A percentile compares a stretch with the other conserved stretches of the same genome.
phyloP scores from a whole-genome alignment of 2,113 vertebrate species.

The Pseudonaja textilis region DNA sequence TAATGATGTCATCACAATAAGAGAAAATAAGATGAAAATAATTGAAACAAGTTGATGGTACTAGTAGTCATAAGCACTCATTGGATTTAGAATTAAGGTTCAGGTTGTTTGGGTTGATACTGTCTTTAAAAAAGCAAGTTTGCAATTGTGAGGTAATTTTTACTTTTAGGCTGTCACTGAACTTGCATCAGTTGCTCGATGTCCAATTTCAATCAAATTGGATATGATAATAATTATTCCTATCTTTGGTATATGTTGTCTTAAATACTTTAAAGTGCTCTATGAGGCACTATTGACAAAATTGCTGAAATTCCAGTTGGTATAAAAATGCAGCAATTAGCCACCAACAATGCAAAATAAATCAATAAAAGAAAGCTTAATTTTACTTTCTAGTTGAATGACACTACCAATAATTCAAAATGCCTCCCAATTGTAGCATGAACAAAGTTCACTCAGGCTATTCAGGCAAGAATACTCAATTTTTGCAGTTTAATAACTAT shows the following conservation, averaged over 20 bases:
- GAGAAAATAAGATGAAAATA: no score
- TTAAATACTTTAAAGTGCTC: neutral
- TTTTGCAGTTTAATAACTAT: neutral
- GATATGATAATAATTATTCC: neutral
- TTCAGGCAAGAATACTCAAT: neutral
- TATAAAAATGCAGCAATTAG: neutral
- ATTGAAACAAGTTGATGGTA: no score
- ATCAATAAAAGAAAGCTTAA: neutral
- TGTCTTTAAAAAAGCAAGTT: neutral
- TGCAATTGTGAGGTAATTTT: neutral
- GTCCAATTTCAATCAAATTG: neutral
- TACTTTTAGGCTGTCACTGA: neutral
- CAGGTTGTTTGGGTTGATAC: neutral
- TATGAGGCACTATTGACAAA: neutral
- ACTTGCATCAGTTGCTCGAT: neutral
- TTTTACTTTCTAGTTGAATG: neutral
- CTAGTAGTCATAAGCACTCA: no score
- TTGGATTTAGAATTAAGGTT: neutral
- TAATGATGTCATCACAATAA: no score
- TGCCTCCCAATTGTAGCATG: neutral
- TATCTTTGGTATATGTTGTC: neutral
- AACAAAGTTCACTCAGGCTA: neutral
- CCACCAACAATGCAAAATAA: neutral
- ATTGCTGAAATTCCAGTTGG: neutral
- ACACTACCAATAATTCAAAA: neutral